phyloP scores from a whole-genome alignment of 2,888 invertebrate genomes.

The Stenoptilia bipunctidactyla region DNA sequence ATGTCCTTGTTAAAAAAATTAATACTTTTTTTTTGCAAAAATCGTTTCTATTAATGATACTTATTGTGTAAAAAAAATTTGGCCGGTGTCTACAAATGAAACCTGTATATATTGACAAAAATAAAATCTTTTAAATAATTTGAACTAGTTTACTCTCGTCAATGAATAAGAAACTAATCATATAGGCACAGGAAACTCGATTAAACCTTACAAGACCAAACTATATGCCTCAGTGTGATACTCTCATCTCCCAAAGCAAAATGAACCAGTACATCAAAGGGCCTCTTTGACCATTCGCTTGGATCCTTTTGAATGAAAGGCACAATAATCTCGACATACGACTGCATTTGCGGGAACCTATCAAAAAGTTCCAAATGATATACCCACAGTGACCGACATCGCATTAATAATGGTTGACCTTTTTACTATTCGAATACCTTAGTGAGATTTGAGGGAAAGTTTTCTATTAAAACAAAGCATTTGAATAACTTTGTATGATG shows the following conservation, averaged over 20 bases:
- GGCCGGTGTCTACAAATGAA: too few relatives aligned
- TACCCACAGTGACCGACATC: slow-evolving; percentile 44
- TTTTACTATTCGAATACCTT: slow-evolving; percentile 4
- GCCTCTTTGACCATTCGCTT: slow-evolving; percentile 42
- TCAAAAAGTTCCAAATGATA: slow-evolving; percentile 41
- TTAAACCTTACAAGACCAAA: too few relatives aligned
- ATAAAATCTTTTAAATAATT: too few relatives aligned
- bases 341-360: slow-evolving; percentile 28
- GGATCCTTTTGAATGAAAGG: slow-evolving; percentile 27
- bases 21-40: too few relatives aligned
- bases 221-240: not conserved
- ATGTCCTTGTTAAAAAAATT: too few relatives aligned
- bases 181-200: too few relatives aligned
- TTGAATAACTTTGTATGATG: too few relatives aligned
- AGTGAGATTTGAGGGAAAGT: not conserved
- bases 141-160: too few relatives aligned
- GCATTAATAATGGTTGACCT: slow-evolving; percentile 21
- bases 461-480: too few relatives aligned
- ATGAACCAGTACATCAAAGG: slow-evolving; percentile 29
- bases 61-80: too few relatives aligned
- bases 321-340: slow-evolving; percentile 33
- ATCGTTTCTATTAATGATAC: too few relatives aligned
- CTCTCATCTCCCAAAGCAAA: not conserved
- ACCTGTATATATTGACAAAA: too few relatives aligned
- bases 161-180: not conserved